Conservation (phyloP, 2,888 invertebrate genomes). For the Lordiphosa andalusiaca region DNA sequence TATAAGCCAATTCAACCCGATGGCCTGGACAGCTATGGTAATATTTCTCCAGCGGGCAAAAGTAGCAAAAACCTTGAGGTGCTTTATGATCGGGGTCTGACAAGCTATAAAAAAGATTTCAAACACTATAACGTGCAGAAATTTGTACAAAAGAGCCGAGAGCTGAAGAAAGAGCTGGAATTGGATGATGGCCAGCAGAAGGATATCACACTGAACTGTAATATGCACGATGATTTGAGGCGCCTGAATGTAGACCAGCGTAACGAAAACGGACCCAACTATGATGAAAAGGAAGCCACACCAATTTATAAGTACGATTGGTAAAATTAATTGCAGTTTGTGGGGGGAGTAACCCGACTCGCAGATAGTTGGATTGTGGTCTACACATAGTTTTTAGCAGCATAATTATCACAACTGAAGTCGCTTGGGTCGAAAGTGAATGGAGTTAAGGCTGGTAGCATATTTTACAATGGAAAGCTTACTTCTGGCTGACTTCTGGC, state of each 20-base stretch:
- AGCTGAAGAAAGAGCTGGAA: not conserved
- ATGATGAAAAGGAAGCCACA: not conserved
- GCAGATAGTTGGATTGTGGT: too few species aligned
- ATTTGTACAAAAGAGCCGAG: not conserved
- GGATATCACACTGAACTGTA: slow-evolving; percentile 7
- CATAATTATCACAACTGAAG: too few species aligned
- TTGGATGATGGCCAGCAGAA: not conserved
- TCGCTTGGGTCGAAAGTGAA: too few species aligned
- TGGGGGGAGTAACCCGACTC: too few species aligned
- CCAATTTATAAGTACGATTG: not conserved
- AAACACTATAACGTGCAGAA: too few species aligned
- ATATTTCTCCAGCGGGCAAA: not conserved
- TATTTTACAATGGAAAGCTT: too few species aligned
- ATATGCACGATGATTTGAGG: slow-evolving; percentile 14
- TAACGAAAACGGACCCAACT: too few species aligned
- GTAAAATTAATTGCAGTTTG: too few species aligned
- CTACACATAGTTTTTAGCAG: not conserved
- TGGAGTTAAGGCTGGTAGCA: too few species aligned
- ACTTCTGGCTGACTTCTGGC: too few species aligned
- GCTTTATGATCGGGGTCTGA: not conserved
- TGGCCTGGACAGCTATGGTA: slow-evolving; percentile 33
- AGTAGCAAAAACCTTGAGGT: not conserved
- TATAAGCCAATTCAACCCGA: slow-evolving; percentile 19
- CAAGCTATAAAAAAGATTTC: slow-evolving; percentile 7
- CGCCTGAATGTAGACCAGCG: slow-evolving; percentile 1